Percentiles rank a stretch among this genome's conserved stretches.
These are phyloP conservation scores for Holothuria leucospilota DNA, from an alignment of 53 echinoderm and acorn worm genomes.

Conservation along the genomic window DNA sequence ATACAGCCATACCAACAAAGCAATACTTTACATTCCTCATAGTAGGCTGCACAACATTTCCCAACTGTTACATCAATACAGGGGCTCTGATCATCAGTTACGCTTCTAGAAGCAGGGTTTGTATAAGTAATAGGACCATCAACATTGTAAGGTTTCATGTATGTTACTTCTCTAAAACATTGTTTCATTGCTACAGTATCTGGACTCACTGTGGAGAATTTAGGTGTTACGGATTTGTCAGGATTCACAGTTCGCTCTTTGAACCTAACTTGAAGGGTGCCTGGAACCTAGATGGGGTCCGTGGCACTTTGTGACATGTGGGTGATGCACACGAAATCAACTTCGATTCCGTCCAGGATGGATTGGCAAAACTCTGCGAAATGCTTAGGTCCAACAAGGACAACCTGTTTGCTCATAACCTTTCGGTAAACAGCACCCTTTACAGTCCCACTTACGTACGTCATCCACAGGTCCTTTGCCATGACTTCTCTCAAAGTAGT, in stretches of 20 bases:
- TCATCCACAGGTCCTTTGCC: neutral
- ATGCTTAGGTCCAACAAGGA: constrained; percentile 36
- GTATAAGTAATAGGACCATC: neutral
- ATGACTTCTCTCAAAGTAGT: constrained; percentile 4
- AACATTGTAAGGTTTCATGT: neutral
- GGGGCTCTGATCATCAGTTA: neutral
- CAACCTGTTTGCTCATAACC: constrained; percentile 18
- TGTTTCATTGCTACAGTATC: neutral
- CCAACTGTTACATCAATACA: constrained; percentile 3
- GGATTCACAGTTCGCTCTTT: neutral
- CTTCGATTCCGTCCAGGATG: neutral
- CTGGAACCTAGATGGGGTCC: constrained; percentile 6
- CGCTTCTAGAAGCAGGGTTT: neutral
- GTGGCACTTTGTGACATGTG: constrained; percentile 12
- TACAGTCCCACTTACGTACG: neutral
- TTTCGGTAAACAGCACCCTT: constrained; percentile 4
- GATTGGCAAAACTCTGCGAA: neutral
- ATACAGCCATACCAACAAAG: constrained; percentile 9
- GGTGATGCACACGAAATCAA: constrained; percentile 6
- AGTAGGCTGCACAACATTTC: constrained; percentile 18
- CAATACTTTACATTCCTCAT: constrained; percentile 5
- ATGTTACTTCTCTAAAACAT: constrained; percentile 3
- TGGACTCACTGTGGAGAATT: constrained; percentile 15
- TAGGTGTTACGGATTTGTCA: constrained; percentile 2
- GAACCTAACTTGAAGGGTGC: constrained; percentile 9